Percentiles rank a stretch among this genome's conserved stretches.
phyloP scores from a whole-genome alignment of 2,888 invertebrate genomes.

The Lasius platythorax region DNA sequence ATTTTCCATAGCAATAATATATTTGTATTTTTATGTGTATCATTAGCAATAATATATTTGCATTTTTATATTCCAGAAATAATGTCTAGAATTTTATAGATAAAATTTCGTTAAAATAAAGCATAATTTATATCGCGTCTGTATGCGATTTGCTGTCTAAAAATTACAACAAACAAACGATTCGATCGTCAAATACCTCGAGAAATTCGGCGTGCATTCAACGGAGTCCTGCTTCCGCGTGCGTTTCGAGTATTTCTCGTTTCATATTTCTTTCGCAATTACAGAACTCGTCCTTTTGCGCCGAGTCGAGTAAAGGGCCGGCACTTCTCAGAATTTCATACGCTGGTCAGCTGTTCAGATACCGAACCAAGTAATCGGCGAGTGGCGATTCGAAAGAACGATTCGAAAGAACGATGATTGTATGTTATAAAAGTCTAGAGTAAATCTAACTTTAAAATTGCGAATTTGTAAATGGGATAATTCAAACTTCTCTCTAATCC shows the following conservation, averaged over 20 bases:
- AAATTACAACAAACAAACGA: neutral
- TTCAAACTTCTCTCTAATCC: neutral
- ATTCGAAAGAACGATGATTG: neutral
- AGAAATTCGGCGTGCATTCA: neutral
- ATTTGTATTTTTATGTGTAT: neutral
- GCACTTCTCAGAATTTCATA: constrained; percentile 35
- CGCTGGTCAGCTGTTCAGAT: neutral
- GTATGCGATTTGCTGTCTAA: too few species aligned
- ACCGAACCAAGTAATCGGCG: neutral
- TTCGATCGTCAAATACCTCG: constrained; percentile 2
- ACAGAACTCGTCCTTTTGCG: constrained; percentile 30
- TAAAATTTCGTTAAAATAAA: neutral
- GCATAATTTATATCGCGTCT: neutral
- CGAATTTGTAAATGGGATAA: neutral
- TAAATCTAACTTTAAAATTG: neutral
- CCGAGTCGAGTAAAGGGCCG: neutral
- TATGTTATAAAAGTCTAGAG: neutral
- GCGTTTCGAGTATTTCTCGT: neutral
- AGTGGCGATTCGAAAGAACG: neutral
- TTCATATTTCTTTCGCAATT: constrained; percentile 11
- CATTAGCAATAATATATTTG: neutral
- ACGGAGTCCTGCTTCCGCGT: neutral
- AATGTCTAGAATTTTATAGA: neutral
- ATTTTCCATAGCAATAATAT: neutral
- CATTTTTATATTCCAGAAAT: neutral